These are phyloP conservation scores for Zenarchopterus dispar DNA, from an alignment of 2,797 vertebrate genomes.

Conservation along the genomic window DNA sequence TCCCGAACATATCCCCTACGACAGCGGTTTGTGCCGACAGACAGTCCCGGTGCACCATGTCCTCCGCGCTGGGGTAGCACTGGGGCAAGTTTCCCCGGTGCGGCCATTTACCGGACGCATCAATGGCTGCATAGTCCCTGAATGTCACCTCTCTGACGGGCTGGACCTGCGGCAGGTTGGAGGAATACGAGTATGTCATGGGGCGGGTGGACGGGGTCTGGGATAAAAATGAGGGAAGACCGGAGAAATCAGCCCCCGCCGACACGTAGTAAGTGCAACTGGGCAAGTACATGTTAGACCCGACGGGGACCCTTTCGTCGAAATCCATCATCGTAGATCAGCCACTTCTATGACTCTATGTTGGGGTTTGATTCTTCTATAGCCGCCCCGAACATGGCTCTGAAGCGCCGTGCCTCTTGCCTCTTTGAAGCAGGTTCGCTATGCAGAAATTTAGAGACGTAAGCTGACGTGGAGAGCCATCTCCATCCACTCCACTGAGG, in stretches of 20 bases:
- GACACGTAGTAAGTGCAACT: conserved; percentile 99
- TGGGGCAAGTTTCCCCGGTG: conserved; percentile 94
- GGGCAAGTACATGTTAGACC: conserved; percentile 99
- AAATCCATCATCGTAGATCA: conserved; percentile 95
- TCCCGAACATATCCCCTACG: conserved; percentile 95
- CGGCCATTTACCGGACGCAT: conserved; percentile 97
- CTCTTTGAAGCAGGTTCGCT: conserved; percentile 98
- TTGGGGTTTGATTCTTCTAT: conserved; percentile 87
- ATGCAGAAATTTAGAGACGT: conserved; percentile 98
- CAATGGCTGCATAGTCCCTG: conserved; percentile 98
- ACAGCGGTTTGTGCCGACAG: conserved; percentile 89
- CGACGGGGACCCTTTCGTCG: conserved; percentile 98
- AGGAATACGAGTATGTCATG: conserved; percentile 98
- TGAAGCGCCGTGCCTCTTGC: conserved; percentile 89
- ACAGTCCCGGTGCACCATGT: conserved; percentile 98
- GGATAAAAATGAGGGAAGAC: conserved; percentile 97
- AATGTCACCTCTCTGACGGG: conserved; percentile 98
- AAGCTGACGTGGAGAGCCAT: conserved; percentile 98
- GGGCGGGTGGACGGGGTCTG: conserved; percentile 97
- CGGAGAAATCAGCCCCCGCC: conserved; percentile 97
- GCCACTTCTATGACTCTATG: conserved; percentile 88
- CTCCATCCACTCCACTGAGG: conserved; percentile 95
- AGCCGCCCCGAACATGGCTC: conserved; percentile 97
- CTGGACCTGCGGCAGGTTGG: conserved; percentile 98
- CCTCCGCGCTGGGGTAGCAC: conserved; percentile 94